Conservation (phyloP, 2,888 invertebrate species). For the Diabrotica balteata region DNA sequence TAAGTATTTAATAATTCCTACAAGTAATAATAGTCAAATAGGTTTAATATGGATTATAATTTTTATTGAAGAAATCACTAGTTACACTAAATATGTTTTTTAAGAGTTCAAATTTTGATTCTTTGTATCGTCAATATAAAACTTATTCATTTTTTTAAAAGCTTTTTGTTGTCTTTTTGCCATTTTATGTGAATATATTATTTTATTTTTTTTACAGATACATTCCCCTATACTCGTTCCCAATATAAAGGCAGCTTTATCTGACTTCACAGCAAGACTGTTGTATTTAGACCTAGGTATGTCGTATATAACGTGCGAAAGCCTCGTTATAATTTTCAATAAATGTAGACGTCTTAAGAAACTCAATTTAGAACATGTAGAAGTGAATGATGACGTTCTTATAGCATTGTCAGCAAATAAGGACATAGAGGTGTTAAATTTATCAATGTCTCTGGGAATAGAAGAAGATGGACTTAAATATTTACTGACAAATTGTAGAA, state of each 20-base stretch:
- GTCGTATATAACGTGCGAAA: conserved; percentile 68
- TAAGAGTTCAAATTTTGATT: too few relatives aligned
- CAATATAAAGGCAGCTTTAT: conserved; percentile 53
- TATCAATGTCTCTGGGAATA: conserved; percentile 82
- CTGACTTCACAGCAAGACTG: conserved; percentile 67
- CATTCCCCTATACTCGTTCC: conserved; percentile 63
- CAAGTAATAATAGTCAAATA: neutral
- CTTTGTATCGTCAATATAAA: too few relatives aligned
- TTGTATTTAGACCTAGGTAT: conserved; percentile 88
- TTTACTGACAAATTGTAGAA: conserved; percentile 68
- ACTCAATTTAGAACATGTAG: conserved; percentile 83
- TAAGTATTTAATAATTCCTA: conserved; percentile 55
- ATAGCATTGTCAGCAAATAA: conserved; percentile 71
- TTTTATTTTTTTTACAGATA: conserved; percentile 57
- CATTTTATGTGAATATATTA: conserved; percentile 8
- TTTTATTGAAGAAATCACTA: too few relatives aligned
- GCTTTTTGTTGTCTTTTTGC: conserved; percentile 7
- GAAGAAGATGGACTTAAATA: conserved; percentile 68
- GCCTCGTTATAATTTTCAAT: conserved; percentile 67
- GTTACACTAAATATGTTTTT: too few relatives aligned
- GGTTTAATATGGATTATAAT: too few relatives aligned
- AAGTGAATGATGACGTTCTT: conserved; percentile 70
- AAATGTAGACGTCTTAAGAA: conserved; percentile 78
- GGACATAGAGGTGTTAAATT: conserved; percentile 80
- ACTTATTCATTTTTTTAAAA: too few relatives aligned